Conservation (phyloP, 1,140 invertebrate genomes). For the Macrocentrus cingulum region DNA sequence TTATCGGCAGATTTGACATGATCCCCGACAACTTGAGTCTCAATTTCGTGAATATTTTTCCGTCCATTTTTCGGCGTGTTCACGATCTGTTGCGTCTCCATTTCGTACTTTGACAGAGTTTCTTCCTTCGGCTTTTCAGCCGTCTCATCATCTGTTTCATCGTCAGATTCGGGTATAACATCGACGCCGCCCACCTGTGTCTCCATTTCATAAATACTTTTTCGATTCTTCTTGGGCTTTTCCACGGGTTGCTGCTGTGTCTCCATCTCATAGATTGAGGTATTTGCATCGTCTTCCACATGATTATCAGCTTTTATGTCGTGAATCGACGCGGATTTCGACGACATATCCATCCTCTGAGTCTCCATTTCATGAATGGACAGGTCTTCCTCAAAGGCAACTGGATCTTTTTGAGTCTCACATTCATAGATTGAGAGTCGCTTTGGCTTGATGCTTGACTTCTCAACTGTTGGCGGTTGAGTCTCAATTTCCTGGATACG, state of each 20-base stretch:
- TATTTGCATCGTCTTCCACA: neutral
- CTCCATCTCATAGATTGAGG: slow-evolving; percentile 4
- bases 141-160: neutral
- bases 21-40: neutral
- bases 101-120: neutral
- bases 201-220: slow-evolving; percentile 17
- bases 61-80: neutral
- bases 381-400: neutral
- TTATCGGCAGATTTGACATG: too few species aligned
- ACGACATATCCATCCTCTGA: too few species aligned
- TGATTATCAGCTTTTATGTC: slow-evolving; percentile 21
- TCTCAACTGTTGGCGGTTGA: too few species aligned
- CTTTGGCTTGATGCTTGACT: too few species aligned
- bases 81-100: neutral
- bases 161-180: slow-evolving; percentile 1
- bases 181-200: slow-evolving; percentile 1
- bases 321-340: slow-evolving; percentile 17
- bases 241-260: neutral
- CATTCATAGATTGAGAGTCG: neutral
- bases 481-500: neutral
- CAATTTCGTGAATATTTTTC: slow-evolving; percentile 16
- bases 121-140: too few species aligned
- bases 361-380: slow-evolving; percentile 30
- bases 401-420: neutral
- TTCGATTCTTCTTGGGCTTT: neutral